phyloP scores from a whole-genome alignment of 2,888 invertebrate species.

The Phyto melanocephala region DNA sequence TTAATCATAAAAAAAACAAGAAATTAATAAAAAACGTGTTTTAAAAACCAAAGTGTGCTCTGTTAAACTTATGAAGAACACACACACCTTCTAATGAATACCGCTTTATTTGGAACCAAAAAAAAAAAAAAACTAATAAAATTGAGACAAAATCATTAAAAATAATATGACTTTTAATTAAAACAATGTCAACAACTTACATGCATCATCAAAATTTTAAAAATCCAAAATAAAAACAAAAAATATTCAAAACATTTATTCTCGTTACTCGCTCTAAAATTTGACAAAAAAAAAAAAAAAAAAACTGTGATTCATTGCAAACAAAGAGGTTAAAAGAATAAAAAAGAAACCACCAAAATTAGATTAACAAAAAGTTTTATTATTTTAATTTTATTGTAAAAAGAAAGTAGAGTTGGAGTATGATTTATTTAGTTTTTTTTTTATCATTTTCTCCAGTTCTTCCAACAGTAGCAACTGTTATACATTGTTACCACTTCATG shows the following conservation, averaged over 20 bases:
- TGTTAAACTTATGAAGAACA: neutral
- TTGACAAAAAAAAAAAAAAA: neutral
- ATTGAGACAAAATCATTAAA: neutral
- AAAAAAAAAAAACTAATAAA: too few relatives aligned
- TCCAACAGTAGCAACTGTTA: too few relatives aligned
- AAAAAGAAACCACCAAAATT: slow-evolving; percentile 9
- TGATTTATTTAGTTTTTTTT: slow-evolving; percentile 17
- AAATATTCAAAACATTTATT: neutral
- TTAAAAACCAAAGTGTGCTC: neutral
- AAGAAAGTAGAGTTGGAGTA: slow-evolving; percentile 32
- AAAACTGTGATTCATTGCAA: slow-evolving; percentile 9
- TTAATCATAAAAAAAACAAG: slow-evolving; percentile 19
- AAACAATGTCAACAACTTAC: slow-evolving; percentile 6
- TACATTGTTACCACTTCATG: too few relatives aligned
- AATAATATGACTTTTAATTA: slow-evolving; percentile 1
- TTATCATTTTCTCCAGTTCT: too few relatives aligned
- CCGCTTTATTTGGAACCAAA: neutral
- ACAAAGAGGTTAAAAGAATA: neutral
- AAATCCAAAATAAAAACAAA: neutral
- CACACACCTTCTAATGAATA: slow-evolving; percentile 14
- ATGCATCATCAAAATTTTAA: slow-evolving; percentile 51
- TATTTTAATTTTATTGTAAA: neutral
- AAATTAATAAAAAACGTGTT: slow-evolving; percentile 14
- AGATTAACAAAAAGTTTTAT: neutral
- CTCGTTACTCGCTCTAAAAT: neutral